phyloP scores from a whole-genome alignment of 2,888 invertebrate genomes.

The Amaurobius ferox region DNA sequence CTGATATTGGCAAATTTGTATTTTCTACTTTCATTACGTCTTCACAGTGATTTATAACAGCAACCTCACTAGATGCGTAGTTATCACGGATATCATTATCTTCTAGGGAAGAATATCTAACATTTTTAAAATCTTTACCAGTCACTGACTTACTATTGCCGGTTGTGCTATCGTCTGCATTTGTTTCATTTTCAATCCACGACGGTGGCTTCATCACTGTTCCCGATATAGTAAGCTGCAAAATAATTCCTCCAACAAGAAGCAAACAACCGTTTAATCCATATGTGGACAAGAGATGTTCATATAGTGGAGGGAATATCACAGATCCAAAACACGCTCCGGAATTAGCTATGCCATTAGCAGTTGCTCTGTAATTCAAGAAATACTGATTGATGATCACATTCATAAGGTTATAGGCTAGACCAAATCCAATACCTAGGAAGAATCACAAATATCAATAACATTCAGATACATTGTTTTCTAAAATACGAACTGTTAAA shows the following conservation, averaged over 20 bases:
- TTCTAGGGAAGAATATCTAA: too few relatives aligned
- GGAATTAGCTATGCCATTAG: constrained; percentile 71
- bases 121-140: too few relatives aligned
- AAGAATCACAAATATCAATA: too few relatives aligned
- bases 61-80: too few relatives aligned
- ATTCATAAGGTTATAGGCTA: constrained; percentile 63
- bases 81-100: too few relatives aligned
- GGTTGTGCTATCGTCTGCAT: too few relatives aligned
- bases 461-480: too few relatives aligned
- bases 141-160: too few relatives aligned
- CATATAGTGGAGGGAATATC: constrained; percentile 65
- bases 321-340: constrained; percentile 73
- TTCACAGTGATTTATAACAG: too few relatives aligned
- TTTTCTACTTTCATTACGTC: too few relatives aligned
- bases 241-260: constrained; percentile 60
- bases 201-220: constrained; percentile 29
- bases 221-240: constrained; percentile 54
- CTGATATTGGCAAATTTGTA: too few relatives aligned
- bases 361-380: constrained; percentile 60
- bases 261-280: constrained; percentile 68
- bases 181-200: background rate
- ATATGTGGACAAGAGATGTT: constrained; percentile 58
- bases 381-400: constrained; percentile 73
- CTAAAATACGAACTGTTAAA: too few relatives aligned
- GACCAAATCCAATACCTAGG: constrained; percentile 69